These are phyloP conservation scores for Ia io DNA, from an alignment of 2,113 vertebrate genomes.

Conservation along the genomic window DNA sequence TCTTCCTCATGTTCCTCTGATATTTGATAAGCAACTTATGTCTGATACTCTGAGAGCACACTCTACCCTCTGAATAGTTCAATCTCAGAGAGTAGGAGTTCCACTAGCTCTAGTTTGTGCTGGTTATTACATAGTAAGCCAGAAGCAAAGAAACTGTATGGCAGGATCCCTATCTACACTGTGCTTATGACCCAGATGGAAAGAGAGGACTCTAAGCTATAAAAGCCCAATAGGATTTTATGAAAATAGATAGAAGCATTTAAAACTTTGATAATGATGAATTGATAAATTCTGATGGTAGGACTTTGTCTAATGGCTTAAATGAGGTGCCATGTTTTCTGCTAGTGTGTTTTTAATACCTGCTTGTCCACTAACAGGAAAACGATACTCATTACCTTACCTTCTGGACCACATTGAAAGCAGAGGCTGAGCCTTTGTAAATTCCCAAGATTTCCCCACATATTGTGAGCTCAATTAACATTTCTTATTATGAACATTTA, in stretches of 20 bases:
- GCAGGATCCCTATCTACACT: neutral
- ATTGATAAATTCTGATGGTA: neutral
- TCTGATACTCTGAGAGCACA: neutral
- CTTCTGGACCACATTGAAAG: neutral
- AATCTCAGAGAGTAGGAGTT: neutral
- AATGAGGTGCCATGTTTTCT: neutral
- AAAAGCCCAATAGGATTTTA: neutral
- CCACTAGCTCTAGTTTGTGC: neutral
- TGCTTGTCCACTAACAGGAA: neutral
- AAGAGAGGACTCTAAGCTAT: neutral
- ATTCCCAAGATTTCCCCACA: neutral
- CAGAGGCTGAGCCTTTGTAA: neutral
- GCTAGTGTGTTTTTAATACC: neutral
- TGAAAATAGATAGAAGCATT: slow-evolving; percentile 14
- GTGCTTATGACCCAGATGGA: neutral
- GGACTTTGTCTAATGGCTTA: neutral
- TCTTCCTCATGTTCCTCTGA: neutral
- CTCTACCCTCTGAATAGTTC: neutral
- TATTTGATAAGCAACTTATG: neutral
- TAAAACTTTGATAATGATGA: neutral
- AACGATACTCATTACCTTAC: neutral
- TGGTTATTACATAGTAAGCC: neutral
- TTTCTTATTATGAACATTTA: slow-evolving; percentile 16
- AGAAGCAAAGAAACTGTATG: neutral
- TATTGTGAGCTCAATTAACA: neutral